A percentile compares a stretch with the other conserved stretches of the same genome.
Conservation (phyloP, 2,797 vertebrate genomes). For the Clarias pachynema region DNA sequence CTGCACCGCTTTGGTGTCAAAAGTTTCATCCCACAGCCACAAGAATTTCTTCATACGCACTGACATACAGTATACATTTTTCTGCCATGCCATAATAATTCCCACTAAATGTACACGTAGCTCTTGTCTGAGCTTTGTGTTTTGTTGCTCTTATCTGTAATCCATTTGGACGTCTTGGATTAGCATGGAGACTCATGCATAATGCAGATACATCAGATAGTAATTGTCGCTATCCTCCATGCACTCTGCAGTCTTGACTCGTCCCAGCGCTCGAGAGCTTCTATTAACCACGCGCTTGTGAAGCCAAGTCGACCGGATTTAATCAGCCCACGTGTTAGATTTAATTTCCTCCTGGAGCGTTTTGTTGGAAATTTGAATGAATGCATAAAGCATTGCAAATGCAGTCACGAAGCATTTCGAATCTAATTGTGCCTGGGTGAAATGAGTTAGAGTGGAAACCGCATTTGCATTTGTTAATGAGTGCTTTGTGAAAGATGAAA, state of each 20-base stretch:
- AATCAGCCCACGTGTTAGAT: slow-evolving; percentile 50
- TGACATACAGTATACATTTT: background rate
- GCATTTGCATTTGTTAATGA: slow-evolving; percentile 36
- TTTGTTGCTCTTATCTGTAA: background rate
- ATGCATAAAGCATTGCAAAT: slow-evolving; percentile 1
- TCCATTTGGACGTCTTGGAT: background rate
- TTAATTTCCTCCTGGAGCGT: slow-evolving; percentile 43
- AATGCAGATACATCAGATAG: slow-evolving; percentile 50
- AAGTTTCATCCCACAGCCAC: background rate
- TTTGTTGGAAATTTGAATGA: slow-evolving; percentile 34
- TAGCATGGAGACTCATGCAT: slow-evolving; percentile 18
- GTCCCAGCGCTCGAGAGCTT: slow-evolving; percentile 17
- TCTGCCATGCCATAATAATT: background rate
- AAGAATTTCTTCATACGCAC: background rate
- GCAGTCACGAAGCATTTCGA: slow-evolving; percentile 22
- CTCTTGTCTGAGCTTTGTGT: background rate
- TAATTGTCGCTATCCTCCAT: slow-evolving; percentile 51
- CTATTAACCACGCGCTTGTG: slow-evolving; percentile 23
- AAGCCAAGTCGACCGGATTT: slow-evolving; percentile 46
- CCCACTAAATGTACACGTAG: background rate
- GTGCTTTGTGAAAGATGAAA: slow-evolving; percentile 22
- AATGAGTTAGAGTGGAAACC: slow-evolving; percentile 32
- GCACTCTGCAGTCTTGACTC: slow-evolving; percentile 20
- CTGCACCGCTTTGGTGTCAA: background rate
- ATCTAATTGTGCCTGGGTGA: slow-evolving; percentile 23